Evolutionary conservation across 2,113 vertebrate genomes (phyloP).

Genomic region (Anguilla japonica): DNA sequence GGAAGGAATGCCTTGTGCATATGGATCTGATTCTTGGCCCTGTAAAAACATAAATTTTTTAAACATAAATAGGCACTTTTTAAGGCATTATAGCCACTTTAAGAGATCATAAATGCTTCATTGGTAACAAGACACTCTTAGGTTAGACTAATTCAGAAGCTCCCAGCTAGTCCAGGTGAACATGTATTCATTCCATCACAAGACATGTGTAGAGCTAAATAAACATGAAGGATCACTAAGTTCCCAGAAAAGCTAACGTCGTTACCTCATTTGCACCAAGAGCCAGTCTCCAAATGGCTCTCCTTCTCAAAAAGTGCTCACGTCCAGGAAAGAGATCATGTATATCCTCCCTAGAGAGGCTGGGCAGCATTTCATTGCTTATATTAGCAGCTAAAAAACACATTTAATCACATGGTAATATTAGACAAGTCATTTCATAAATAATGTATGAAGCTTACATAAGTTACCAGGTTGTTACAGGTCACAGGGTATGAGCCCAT

Average conservation of each 20-base stretch:
- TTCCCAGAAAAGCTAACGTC: background rate
- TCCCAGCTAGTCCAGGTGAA: too few species aligned
- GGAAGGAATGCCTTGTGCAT: conserved; percentile 8
- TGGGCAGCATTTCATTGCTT: conserved; percentile 24
- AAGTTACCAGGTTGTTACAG: too few species aligned
- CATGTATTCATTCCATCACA: too few species aligned
- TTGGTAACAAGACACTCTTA: too few species aligned
- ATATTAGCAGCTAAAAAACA: conserved; percentile 37
- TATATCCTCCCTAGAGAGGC: conserved; percentile 28
- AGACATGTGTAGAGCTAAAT: background rate
- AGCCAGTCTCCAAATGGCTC: conserved; percentile 26
- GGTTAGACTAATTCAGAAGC: too few species aligned
- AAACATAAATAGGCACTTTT: background rate
- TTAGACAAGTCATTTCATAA: too few species aligned
- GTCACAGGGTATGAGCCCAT: too few species aligned
- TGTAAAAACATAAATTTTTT: conserved; percentile 13
- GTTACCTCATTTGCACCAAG: conserved; percentile 20
- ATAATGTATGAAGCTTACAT: too few species aligned
- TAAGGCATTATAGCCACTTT: too few species aligned
- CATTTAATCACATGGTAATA: conserved; percentile 4
- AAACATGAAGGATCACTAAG: background rate
- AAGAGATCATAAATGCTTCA: too few species aligned
- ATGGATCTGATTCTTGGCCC: background rate
- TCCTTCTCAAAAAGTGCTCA: conserved; percentile 31
- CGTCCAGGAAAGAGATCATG: conserved; percentile 31